Evolutionary conservation across 2,888 invertebrate genomes (phyloP).

Genomic region (Elgonia sp.): DNA sequence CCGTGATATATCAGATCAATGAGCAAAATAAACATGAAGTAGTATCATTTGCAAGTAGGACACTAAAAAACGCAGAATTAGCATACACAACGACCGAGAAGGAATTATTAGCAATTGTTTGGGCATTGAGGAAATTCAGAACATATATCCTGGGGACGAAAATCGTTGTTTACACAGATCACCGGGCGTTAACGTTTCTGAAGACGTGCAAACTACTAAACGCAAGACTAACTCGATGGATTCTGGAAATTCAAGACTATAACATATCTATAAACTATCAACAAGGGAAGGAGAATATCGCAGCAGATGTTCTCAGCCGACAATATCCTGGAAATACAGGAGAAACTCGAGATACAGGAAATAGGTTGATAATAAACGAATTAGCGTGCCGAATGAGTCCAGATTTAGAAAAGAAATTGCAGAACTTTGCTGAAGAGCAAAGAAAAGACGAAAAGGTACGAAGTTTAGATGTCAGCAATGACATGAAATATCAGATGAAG

Average conservation of each 20-base stretch:
- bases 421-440: too few species aligned
- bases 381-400: too few species aligned
- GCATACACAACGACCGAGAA: slow-evolving; percentile 76
- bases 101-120: slow-evolving; percentile 64
- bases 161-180: slow-evolving; percentile 78
- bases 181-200: slow-evolving; percentile 79
- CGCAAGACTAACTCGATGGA: slow-evolving; percentile 79
- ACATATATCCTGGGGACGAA: slow-evolving; percentile 76
- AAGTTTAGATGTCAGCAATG: too few species aligned
- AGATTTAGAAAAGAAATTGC: too few species aligned
- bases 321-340: too few species aligned
- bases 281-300: slow-evolving; percentile 76
- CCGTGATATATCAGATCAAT: slow-evolving; percentile 48
- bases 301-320: slow-evolving; percentile 70
- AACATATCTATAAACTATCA: slow-evolving; percentile 74
- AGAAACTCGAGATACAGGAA: too few species aligned
- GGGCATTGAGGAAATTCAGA: slow-evolving; percentile 78
- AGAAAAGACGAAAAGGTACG: too few species aligned
- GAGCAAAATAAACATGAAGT: slow-evolving; percentile 43
- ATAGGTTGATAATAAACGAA: too few species aligned
- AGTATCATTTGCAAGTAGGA: slow-evolving; percentile 77
- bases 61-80: slow-evolving; percentile 72
- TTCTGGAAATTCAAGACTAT: slow-evolving; percentile 78
- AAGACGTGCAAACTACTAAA: slow-evolving; percentile 77
- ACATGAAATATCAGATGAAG: too few species aligned